Evolutionary conservation across 2,797 vertebrate genomes (phyloP).

Genomic region (Caiman crocodilus): DNA sequence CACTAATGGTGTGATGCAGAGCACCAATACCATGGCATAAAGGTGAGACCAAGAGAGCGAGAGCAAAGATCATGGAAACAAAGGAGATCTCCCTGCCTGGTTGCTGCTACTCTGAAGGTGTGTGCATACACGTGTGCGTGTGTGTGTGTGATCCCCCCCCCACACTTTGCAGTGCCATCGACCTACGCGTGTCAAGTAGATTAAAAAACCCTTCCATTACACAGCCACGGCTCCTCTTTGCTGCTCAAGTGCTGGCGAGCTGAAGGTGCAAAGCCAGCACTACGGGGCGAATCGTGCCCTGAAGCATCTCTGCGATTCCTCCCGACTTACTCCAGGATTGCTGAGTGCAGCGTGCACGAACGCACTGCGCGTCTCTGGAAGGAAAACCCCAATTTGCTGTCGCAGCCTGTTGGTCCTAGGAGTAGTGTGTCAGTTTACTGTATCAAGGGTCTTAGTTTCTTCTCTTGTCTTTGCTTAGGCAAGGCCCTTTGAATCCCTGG

Average conservation of each 20-base stretch:
- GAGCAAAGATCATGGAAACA: not conserved
- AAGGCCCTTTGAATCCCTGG: not conserved
- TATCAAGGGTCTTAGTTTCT: not conserved
- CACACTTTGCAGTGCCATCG: not conserved
- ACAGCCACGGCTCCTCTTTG: not conserved
- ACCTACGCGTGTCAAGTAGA: rapidly evolving
- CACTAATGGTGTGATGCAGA: no score
- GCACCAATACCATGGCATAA: no score
- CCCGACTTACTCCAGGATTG: rapidly evolving
- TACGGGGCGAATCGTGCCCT: not conserved
- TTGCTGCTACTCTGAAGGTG: not conserved
- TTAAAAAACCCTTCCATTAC: not conserved
- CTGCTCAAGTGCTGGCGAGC: not conserved
- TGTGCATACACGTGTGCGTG: not conserved
- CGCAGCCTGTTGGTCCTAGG: no score
- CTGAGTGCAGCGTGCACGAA: rapidly evolving
- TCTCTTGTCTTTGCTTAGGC: not conserved
- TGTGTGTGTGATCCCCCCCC: not conserved
- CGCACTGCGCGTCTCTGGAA: not conserved
- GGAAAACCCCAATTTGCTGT: not conserved
- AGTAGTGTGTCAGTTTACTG: not conserved
- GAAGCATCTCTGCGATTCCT: not conserved
- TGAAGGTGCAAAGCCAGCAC: not conserved
- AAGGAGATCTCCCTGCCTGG: not conserved
- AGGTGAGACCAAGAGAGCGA: not conserved